Conservation (phyloP, 2,113 vertebrate genomes). For the Anarhynchus alexandrinus region DNA sequence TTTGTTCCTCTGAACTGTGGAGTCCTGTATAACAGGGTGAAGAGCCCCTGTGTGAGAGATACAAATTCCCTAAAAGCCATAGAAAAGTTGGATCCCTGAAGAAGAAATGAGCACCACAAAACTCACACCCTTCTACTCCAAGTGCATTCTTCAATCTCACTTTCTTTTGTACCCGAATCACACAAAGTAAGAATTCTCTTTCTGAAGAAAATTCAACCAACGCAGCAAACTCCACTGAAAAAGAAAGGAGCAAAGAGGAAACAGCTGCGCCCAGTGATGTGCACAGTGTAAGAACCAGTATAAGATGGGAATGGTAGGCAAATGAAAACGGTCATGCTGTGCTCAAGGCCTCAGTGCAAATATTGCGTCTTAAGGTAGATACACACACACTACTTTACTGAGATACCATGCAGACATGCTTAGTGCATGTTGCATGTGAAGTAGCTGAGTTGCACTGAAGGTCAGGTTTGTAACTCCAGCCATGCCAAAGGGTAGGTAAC, state of each 20-base stretch:
- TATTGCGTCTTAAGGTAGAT: neutral
- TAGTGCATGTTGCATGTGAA: neutral
- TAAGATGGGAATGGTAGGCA: neutral
- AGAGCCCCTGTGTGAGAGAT: neutral
- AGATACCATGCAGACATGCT: neutral
- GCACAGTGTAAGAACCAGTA: neutral
- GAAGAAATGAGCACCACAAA: neutral
- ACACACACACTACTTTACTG: neutral
- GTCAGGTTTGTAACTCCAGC: neutral
- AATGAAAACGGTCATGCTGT: neutral
- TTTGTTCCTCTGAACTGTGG: neutral
- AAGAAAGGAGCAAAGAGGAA: neutral
- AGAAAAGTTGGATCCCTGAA: neutral
- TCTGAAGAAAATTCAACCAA: neutral
- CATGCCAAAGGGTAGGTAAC: neutral
- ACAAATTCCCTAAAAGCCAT: neutral
- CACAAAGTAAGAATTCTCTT: neutral
- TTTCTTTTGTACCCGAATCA: neutral
- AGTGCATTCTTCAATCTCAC: neutral
- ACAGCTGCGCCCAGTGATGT: neutral
- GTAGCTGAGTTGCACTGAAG: neutral
- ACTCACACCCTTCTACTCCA: neutral
- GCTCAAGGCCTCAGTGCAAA: neutral
- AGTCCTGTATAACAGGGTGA: neutral
- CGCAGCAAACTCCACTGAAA: neutral